phyloP scores from a whole-genome alignment of 2,113 vertebrate species.

The Cryptomyrus ogoouensis region DNA sequence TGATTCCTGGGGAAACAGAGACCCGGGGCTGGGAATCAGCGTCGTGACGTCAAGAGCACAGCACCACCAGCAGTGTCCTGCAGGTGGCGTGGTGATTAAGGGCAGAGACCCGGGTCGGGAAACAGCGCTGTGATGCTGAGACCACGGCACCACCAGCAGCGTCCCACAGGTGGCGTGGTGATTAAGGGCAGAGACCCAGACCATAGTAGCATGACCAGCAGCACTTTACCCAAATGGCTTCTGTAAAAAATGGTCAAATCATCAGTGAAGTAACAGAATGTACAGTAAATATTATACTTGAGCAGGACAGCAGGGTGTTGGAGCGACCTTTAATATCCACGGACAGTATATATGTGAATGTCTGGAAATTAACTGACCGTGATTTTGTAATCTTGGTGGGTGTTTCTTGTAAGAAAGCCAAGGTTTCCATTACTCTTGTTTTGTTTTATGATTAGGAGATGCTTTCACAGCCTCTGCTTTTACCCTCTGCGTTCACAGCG shows the following conservation, averaged over 20 bases:
- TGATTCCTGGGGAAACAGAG: slow-evolving; percentile 32
- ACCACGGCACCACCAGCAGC: background rate
- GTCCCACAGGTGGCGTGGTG: background rate
- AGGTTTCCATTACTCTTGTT: background rate
- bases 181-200: background rate
- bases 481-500: background rate
- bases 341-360: background rate
- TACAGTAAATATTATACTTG: background rate
- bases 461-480: background rate
- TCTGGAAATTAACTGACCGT: background rate
- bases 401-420: background rate
- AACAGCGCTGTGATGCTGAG: background rate
- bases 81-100: background rate
- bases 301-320: background rate
- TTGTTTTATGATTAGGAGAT: background rate
- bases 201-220: background rate
- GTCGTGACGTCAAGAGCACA: too few relatives aligned
- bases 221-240: background rate
- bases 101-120: background rate
- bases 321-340: background rate
- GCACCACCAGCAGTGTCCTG: background rate
- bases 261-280: background rate
- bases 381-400: background rate
- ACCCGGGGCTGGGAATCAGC: background rate
- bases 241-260: background rate